Evolutionary conservation across 2,888 invertebrate species (phyloP), one percentile per base, ranked within the genome.

Genomic region (Dichetophora obliterata): DNA sequence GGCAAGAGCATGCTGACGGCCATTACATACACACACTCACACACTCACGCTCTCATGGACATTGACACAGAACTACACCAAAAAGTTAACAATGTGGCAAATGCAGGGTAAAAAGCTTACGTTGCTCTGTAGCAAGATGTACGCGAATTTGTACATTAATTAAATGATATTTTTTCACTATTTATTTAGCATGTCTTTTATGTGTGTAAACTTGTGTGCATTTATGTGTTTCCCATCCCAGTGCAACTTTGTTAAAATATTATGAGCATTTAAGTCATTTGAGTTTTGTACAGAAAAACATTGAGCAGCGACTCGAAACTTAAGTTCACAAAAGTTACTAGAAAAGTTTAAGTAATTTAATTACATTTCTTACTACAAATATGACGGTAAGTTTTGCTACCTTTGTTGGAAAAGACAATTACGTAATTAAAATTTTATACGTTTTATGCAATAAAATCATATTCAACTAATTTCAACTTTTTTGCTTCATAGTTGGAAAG

Each of bases 71-170:
- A 59, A 24, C 4, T 59, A 63, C 52, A 48, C 31, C n/a, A 43
- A 19, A 54, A 22, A 14, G 70, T 71, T 71, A 59, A 59, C 71
- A 59, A 71, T 24, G 37, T 59, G 70, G 71, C 71, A 57, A 71
- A 19, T 71, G 71, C 71, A 50, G 22, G 5, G 63, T 19, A 31
- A 31, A n/a, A 31, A 31, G 31, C 31, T 31, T 31, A 34, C 59
- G 71, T 59, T 68, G 22, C n/a, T 37, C 11, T 27, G 59, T 1
- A 14, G 72, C 48, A 24, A 61, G 59, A 59, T 61, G 59, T 54
- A 48, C 24, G 72, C 61, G 54, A 27, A 61, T 72, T 59, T 72
- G 43, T 72, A 59, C 72, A 72, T 72, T 61, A 72, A 72, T 72
- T 72, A 72, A 72, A 72, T 72, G 61, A 43, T 24, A 27, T 61